Evolutionary conservation across 2,113 vertebrate genomes (phyloP), one percentile per base, ranked within the genome.

Genomic region (Dicentrarchus labrax): DNA sequence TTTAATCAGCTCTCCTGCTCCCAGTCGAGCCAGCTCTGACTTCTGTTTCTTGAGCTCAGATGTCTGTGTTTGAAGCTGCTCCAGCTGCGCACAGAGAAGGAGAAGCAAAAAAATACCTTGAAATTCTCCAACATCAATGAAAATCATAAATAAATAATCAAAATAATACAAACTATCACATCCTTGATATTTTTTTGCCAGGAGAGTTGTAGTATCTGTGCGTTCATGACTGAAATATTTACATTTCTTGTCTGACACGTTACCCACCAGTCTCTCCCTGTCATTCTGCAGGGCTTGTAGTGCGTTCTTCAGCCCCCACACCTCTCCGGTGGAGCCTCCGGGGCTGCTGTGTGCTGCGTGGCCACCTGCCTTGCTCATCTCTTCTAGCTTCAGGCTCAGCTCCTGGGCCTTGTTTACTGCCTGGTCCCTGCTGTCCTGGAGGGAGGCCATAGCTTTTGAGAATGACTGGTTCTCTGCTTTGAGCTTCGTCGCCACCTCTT

Each of bases 241-340:
- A 59, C 17, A 41, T 36, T 39, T 24, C 21, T 21, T 51, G 1
- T 19, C 13, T 4, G 11, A 54, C 1, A 1, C 8, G 17, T 48
- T 38, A 94, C 95, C 96, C 93, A 99, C 98, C 94, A 98, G 94
- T 94, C 96, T 95, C 81, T 98, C 97, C 78, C 98, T 92, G 93
- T 99, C 98, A 21, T 96, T 96, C 84, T 99, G 98, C 76, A 99
- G 93, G 45, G 98, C 96, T 36, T 97, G 96, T 72, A 99, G 93
- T 0, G 97, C 97, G 7, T 97, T 99, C 95, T 97, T 97, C 80
- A 99, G 95, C 16, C 95, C 96, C 92, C 96, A 96, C 53, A 97
- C 96, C 91, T 99, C 97, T 0, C 93, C 94, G 1, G 70, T 74
- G 65, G 76, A 54, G 17, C 79, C 70, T 11, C 8, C 89, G 16